These are phyloP conservation scores for Nannospalax galili DNA, from an alignment of 2,113 vertebrate genomes.

Conservation along the genomic window DNA sequence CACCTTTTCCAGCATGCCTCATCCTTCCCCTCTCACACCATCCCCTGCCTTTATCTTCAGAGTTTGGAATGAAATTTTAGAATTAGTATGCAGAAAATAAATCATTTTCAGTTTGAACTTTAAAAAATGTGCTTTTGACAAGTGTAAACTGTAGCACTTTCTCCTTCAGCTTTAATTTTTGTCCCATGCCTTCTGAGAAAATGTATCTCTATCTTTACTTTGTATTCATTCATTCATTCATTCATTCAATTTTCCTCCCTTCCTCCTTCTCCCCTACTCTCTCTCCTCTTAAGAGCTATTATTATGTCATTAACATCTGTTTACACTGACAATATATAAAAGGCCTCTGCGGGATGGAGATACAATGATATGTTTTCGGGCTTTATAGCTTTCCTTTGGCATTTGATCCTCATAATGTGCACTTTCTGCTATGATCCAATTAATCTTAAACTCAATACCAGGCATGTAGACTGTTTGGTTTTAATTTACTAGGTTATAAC, in stretches of 20 bases:
- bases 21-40: rapidly evolving
- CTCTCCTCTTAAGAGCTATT: neutral
- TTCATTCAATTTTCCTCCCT: neutral
- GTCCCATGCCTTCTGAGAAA: neutral
- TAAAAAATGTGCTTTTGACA: neutral
- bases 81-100: neutral
- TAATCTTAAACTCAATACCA: slow-evolving; percentile 80
- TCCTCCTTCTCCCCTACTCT: neutral
- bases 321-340: slow-evolving; percentile 80
- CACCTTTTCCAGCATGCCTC: neutral
- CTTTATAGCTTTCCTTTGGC: slow-evolving; percentile 79
- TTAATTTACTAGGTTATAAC: slow-evolving; percentile 84
- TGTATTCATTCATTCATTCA: neutral
- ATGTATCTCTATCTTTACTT: neutral
- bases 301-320: slow-evolving; percentile 66
- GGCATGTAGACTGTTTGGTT: slow-evolving; percentile 76
- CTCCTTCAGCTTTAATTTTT: neutral
- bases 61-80: neutral
- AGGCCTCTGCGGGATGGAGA: slow-evolving; percentile 74
- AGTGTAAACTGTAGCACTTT: neutral
- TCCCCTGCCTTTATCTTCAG: neutral
- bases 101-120: neutral
- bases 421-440: slow-evolving; percentile 79
- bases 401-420: slow-evolving; percentile 83
- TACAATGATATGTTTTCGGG: slow-evolving; percentile 72